A percentile compares a stretch with the other conserved stretches of the same genome.
phyloP scores from a whole-genome alignment of 35 echinoderm and acorn worm species.

The Heliocidaris tuberculata region DNA sequence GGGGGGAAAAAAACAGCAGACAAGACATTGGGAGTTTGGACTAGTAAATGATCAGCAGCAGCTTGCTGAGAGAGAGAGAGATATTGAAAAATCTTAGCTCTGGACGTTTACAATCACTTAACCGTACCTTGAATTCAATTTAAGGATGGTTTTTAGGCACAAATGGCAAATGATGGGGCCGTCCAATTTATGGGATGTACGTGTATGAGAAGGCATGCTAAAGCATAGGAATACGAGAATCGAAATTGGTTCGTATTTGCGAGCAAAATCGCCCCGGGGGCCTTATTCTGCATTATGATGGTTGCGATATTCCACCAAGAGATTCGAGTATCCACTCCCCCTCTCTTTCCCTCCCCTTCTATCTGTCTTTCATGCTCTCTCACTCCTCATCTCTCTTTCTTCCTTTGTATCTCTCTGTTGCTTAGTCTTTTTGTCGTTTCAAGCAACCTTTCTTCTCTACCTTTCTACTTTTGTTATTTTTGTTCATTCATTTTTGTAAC shows the following conservation, averaged over 20 bases:
- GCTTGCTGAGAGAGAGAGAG: background rate
- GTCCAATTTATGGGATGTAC: conserved; percentile 29
- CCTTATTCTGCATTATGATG: conserved; percentile 10
- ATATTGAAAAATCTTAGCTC: conserved; percentile 38
- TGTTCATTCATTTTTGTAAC: no score
- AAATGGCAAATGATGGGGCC: conserved; percentile 50
- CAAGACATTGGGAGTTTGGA: background rate
- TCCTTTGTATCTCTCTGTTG: background rate
- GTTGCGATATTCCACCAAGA: background rate
- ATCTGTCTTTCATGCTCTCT: background rate
- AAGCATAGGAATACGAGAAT: conserved; percentile 2
- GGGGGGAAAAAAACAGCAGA: background rate
- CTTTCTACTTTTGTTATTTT: no score
- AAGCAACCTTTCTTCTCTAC: no score
- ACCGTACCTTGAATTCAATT: conserved; percentile 47
- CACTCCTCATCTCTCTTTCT: background rate
- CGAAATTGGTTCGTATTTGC: conserved; percentile 36
- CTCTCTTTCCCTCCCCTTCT: background rate
- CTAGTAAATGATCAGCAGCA: conserved; percentile 9
- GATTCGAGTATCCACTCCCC: background rate
- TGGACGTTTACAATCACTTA: conserved; percentile 50
- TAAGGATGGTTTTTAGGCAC: conserved; percentile 47
- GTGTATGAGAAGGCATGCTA: background rate
- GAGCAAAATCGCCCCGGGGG: conserved; percentile 35
- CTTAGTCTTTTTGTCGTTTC: background rate